Conservation (phyloP, 2,888 invertebrate genomes). For the Idaea biselata region DNA sequence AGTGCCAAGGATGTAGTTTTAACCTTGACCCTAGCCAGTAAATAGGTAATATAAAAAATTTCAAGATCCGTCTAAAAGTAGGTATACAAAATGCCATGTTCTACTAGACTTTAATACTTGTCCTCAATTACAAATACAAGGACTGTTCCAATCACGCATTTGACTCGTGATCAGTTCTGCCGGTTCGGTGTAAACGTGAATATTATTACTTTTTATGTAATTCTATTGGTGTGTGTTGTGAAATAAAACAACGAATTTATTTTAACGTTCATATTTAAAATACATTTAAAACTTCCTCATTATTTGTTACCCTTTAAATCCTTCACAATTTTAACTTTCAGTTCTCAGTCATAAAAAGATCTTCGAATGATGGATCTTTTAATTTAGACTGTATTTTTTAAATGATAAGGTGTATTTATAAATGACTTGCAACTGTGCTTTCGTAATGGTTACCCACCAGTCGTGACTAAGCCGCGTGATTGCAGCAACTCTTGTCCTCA, state of each 20-base stretch:
- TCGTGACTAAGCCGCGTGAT: slow-evolving; percentile 53
- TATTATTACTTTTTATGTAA: slow-evolving; percentile 5
- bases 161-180: slow-evolving; percentile 16
- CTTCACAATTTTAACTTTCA: neutral
- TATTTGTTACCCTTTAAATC: neutral
- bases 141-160: slow-evolving; percentile 22
- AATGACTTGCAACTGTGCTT: slow-evolving; percentile 7
- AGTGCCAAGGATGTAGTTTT: too few species aligned
- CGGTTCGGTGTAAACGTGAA: slow-evolving; percentile 14
- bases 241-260: neutral
- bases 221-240: neutral
- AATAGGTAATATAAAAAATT: slow-evolving; percentile 17
- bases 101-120: slow-evolving; percentile 23
- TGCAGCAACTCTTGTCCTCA: slow-evolving; percentile 52
- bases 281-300: neutral
- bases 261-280: slow-evolving; percentile 4
- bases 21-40: neutral
- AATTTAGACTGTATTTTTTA: slow-evolving; percentile 10
- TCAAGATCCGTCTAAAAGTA: slow-evolving; percentile 17
- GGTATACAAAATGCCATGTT: slow-evolving; percentile 20
- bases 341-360: neutral
- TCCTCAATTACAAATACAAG: slow-evolving; percentile 28
- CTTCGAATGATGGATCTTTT: neutral
- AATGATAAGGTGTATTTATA: slow-evolving; percentile 11
- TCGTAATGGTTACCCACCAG: slow-evolving; percentile 17